Evolutionary conservation across 2,888 invertebrate species (phyloP).

Genomic region (Agriopis aurantiaria): DNA sequence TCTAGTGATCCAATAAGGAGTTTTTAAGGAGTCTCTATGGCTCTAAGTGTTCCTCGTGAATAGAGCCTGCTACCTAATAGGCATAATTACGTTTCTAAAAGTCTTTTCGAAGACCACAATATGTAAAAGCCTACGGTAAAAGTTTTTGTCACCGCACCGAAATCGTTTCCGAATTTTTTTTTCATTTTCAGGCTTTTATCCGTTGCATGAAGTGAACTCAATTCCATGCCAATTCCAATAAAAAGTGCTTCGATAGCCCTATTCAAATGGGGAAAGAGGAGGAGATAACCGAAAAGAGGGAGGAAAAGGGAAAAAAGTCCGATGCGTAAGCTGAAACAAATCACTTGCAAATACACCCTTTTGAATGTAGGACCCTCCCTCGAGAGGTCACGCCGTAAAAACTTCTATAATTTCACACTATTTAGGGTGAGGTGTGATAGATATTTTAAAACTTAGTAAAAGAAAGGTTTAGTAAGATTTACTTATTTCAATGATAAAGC

Average conservation of each 20-base stretch:
- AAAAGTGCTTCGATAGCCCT: conserved; percentile 30
- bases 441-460: conserved; percentile 12
- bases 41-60: too few relatives aligned
- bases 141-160: not conserved
- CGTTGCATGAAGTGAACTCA: conserved; percentile 16
- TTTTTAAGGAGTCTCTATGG: too few relatives aligned
- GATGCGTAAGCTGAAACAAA: conserved; percentile 35
- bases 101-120: too few relatives aligned
- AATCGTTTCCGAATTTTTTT: conserved; percentile 9
- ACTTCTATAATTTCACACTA: conserved; percentile 21
- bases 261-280: conserved; percentile 13
- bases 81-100: too few relatives aligned
- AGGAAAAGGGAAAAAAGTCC: conserved; percentile 15
- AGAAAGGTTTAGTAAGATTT: not conserved
- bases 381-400: conserved; percentile 5
- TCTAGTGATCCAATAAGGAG: too few relatives aligned
- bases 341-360: conserved; percentile 32
- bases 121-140: not conserved
- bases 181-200: conserved; percentile 2
- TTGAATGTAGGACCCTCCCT: conserved; percentile 29
- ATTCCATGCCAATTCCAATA: conserved; percentile 1
- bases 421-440: conserved; percentile 4
- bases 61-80: too few relatives aligned
- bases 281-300: not conserved
- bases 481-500: not conserved